phyloP scores from a whole-genome alignment of 2,797 vertebrate species.

The Champsocephalus esox region DNA sequence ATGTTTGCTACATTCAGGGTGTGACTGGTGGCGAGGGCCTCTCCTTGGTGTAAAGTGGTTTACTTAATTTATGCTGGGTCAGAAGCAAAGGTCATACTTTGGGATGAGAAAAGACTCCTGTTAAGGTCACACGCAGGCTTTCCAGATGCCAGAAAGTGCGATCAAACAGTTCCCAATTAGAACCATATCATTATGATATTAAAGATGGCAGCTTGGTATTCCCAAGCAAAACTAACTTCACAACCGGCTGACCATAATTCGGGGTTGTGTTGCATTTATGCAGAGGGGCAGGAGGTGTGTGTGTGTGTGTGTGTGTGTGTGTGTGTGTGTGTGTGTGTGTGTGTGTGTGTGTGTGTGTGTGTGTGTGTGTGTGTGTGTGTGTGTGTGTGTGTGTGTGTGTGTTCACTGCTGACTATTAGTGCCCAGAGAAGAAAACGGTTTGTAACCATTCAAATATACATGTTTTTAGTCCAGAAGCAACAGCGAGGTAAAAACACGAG shows the following conservation, averaged over 20 bases:
- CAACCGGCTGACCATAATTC: conserved; percentile 86
- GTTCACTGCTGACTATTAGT: conserved; percentile 50
- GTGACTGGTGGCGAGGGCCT: conserved; percentile 69
- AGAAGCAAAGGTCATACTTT: conserved; percentile 74
- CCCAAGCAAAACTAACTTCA: conserved; percentile 86
- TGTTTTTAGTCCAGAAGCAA: conserved; percentile 69
- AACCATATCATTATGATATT: conserved; percentile 86
- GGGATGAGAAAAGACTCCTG: conserved; percentile 63
- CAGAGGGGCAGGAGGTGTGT: not conserved
- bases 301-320: conserved; percentile 25
- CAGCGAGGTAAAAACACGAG: conserved; percentile 54
- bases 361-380: conserved; percentile 33
- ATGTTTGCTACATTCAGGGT: conserved; percentile 70
- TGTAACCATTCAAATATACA: conserved; percentile 73
- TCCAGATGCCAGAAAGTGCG: conserved; percentile 78
- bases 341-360: conserved; percentile 8
- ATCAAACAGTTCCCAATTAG: conserved; percentile 86
- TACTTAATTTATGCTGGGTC: conserved; percentile 78
- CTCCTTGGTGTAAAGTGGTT: conserved; percentile 70
- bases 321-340: conserved; percentile 27
- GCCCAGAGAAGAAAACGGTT: conserved; percentile 55
- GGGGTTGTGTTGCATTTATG: conserved; percentile 63
- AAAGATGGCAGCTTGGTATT: conserved; percentile 86
- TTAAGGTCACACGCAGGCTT: conserved; percentile 75
- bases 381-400: conserved; percentile 27